These are phyloP conservation scores for Amitus sp. DNA, from an alignment of 2,888 invertebrate genomes.

Conservation along the genomic window DNA sequence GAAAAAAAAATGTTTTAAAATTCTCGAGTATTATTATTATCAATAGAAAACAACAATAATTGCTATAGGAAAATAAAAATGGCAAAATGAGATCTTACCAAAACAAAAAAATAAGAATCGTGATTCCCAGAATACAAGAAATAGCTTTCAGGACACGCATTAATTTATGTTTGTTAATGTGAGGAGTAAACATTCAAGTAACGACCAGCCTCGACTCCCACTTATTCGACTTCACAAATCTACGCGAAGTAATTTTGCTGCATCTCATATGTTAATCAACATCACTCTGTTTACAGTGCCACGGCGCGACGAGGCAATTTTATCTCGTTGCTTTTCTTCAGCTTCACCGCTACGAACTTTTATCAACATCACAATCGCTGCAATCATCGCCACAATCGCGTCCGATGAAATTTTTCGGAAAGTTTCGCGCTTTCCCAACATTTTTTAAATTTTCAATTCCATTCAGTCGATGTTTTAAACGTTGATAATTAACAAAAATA, in stretches of 20 bases:
- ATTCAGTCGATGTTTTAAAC: too few species aligned
- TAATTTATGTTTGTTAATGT: constrained; percentile 12
- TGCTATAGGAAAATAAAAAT: too few species aligned
- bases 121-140: too few species aligned
- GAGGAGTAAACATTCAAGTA: constrained; percentile 20
- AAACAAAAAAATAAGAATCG: too few species aligned
- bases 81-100: too few species aligned
- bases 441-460: too few species aligned
- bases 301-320: constrained; percentile 38
- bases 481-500: too few species aligned
- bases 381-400: constrained; percentile 32
- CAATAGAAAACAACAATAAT: too few species aligned
- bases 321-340: constrained; percentile 19
- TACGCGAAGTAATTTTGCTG: constrained; percentile 38
- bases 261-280: constrained; percentile 45
- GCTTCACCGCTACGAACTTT: constrained; percentile 31
- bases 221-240: constrained; percentile 34
- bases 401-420: too few species aligned
- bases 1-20: too few species aligned
- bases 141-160: constrained; percentile 6
- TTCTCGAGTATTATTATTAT: too few species aligned
- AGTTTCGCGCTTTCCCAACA: too few species aligned
- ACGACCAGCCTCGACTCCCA: constrained; percentile 18
- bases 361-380: constrained; percentile 38
- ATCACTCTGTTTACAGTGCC: constrained; percentile 36